Evolutionary conservation across 2,113 vertebrate genomes (phyloP).

Genomic region (Brevimyrus niger): DNA sequence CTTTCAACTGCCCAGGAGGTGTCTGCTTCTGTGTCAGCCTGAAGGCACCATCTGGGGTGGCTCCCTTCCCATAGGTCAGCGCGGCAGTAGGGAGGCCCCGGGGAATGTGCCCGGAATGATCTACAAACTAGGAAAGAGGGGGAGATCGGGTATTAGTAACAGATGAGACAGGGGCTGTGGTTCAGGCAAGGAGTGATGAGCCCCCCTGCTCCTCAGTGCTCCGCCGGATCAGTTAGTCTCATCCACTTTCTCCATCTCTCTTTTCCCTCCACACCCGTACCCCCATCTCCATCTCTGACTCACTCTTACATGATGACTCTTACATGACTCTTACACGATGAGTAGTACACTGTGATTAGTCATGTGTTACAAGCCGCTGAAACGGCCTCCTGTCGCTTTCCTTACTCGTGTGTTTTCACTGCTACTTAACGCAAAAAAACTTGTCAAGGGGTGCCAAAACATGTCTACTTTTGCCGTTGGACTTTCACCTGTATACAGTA

Average conservation of each 20-base stretch:
- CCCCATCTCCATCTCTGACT: background rate
- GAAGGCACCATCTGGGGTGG: background rate
- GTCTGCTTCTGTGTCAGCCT: background rate
- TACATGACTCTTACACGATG: background rate
- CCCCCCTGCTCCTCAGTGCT: background rate
- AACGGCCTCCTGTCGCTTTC: background rate
- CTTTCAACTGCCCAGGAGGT: background rate
- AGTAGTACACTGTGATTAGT: background rate
- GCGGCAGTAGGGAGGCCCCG: background rate
- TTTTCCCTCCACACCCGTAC: background rate
- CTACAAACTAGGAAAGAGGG: conserved; percentile 12
- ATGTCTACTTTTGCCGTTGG: too few species aligned
- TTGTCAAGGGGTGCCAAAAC: too few species aligned
- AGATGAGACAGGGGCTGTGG: conserved; percentile 24
- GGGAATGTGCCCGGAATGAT: background rate
- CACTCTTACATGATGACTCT: background rate
- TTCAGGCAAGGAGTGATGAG: background rate
- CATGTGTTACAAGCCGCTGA: background rate
- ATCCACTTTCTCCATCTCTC: background rate
- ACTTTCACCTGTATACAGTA: too few species aligned
- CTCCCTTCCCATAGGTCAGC: background rate
- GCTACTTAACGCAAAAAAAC: too few species aligned
- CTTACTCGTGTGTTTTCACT: background rate
- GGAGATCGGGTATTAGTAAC: conserved; percentile 27
- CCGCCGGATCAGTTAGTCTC: background rate